These are phyloP conservation scores for Python bivittatus DNA, from an alignment of 2,113 vertebrate species.

Conservation along the genomic window DNA sequence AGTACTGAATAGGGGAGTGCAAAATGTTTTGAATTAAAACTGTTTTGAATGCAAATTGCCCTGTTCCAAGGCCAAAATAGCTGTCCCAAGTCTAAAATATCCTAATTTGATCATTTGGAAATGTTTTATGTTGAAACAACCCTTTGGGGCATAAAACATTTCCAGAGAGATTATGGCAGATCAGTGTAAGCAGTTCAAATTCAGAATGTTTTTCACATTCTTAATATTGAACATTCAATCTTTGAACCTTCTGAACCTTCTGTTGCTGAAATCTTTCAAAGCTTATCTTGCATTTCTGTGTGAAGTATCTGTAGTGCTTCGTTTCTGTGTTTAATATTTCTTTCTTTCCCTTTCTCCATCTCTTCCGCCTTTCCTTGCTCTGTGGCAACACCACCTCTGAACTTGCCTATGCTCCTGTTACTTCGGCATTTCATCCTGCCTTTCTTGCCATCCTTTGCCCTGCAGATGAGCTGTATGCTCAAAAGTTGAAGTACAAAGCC, in stretches of 20 bases:
- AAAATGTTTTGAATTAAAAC: background rate
- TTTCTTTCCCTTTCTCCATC: slow-evolving; percentile 57
- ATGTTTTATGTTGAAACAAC: background rate
- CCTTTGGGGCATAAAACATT: background rate
- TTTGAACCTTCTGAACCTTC: background rate
- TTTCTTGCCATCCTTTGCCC: slow-evolving; percentile 51
- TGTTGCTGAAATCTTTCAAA: background rate
- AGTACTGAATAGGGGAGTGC: background rate
- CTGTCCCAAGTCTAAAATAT: background rate
- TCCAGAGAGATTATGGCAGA: background rate
- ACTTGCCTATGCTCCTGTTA: slow-evolving; percentile 42
- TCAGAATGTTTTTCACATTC: background rate
- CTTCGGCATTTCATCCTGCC: slow-evolving; percentile 29
- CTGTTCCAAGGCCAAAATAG: background rate
- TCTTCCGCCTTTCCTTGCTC: slow-evolving; percentile 36
- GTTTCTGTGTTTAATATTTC: background rate
- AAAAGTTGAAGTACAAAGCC: slow-evolving; percentile 91
- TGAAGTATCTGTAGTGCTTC: no score
- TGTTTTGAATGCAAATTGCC: background rate
- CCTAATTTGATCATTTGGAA: background rate
- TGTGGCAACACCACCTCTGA: background rate
- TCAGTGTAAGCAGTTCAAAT: background rate
- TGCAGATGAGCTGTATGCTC: slow-evolving; percentile 87
- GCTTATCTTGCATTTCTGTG: background rate
- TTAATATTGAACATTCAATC: background rate